Percentiles rank a stretch among this genome's conserved stretches.
Conservation (phyloP, 1,140 invertebrate genomes). For the Lysiphlebus fabarum region DNA sequence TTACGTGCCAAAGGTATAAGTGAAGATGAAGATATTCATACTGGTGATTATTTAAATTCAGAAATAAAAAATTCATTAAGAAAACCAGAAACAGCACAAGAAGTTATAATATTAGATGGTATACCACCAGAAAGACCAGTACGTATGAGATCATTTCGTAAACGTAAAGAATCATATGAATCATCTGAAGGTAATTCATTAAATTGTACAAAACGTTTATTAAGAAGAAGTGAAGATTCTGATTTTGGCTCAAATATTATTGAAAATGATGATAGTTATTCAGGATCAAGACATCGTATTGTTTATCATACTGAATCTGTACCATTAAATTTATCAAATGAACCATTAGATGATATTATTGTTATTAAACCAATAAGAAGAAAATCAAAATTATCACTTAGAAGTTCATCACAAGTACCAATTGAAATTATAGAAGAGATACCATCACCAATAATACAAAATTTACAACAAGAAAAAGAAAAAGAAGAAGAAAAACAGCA, state of each 20-base stretch:
- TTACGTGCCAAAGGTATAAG: constrained; percentile 74
- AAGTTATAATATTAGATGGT: constrained; percentile 19
- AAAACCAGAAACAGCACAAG: constrained; percentile 60
- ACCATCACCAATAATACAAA: constrained; percentile 7
- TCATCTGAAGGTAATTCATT: constrained; percentile 36
- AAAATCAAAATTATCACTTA: constrained; percentile 40
- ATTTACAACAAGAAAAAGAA: no score
- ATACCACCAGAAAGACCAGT: constrained; percentile 40
- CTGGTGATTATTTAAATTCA: constrained; percentile 69
- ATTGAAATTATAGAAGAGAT: constrained; percentile 23
- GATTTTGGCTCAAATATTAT: constrained; percentile 29
- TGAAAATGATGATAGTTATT: constrained; percentile 32
- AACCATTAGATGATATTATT: constrained; percentile 48
- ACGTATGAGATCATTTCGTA: constrained; percentile 42
- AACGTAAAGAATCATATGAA: constrained; percentile 35
- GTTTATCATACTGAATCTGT: constrained; percentile 45
- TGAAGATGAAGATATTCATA: constrained; percentile 70
- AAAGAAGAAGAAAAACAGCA: no score
- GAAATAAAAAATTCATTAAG: constrained; percentile 77
- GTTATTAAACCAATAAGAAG: constrained; percentile 47
- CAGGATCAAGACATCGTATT: constrained; percentile 38
- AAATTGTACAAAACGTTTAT: constrained; percentile 37
- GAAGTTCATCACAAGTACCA: constrained; percentile 31
- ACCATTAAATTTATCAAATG: constrained; percentile 22
- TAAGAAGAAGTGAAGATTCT: constrained; percentile 44